Percentiles rank a stretch among this genome's conserved stretches.
Conservation (phyloP, 2,113 vertebrate species). For the Xenotilapia caudafasciata region DNA sequence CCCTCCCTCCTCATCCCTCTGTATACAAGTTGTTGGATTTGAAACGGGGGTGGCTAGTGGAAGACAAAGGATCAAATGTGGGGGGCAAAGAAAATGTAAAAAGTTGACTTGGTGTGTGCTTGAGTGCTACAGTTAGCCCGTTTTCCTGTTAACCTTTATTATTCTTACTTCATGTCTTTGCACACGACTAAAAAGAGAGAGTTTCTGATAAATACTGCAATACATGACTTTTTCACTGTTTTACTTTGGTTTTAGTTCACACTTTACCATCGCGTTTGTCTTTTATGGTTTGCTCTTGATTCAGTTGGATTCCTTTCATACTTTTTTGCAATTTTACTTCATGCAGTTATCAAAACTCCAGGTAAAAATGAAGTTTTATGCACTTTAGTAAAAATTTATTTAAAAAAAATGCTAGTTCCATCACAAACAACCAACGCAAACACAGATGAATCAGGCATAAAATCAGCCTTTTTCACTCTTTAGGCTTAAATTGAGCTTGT, state of each 20-base stretch:
- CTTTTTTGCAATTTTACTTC: background rate
- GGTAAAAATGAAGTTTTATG: background rate
- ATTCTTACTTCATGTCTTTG: background rate
- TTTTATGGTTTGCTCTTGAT: background rate
- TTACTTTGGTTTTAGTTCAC: background rate
- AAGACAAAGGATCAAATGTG: conserved; percentile 63
- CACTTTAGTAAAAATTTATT: background rate
- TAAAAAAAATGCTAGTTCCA: background rate
- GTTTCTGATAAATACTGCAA: background rate
- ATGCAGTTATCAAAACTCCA: background rate
- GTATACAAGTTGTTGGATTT: conserved; percentile 30
- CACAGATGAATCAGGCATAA: conserved; percentile 36
- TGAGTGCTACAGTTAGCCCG: background rate
- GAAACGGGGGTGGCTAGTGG: conserved; percentile 45
- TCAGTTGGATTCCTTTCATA: background rate
- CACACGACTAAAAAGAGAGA: background rate
- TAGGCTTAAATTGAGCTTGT: conserved; percentile 33
- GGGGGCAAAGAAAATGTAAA: conserved; percentile 23
- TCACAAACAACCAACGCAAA: background rate
- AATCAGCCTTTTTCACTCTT: conserved; percentile 21
- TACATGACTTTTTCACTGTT: background rate
- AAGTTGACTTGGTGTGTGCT: conserved; percentile 38
- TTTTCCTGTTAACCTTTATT: background rate
- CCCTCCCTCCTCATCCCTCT: background rate
- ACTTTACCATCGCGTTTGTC: rapidly evolving